These are phyloP conservation scores for Oriolus oriolus DNA, from an alignment of 2,113 vertebrate genomes.

Conservation along the genomic window DNA sequence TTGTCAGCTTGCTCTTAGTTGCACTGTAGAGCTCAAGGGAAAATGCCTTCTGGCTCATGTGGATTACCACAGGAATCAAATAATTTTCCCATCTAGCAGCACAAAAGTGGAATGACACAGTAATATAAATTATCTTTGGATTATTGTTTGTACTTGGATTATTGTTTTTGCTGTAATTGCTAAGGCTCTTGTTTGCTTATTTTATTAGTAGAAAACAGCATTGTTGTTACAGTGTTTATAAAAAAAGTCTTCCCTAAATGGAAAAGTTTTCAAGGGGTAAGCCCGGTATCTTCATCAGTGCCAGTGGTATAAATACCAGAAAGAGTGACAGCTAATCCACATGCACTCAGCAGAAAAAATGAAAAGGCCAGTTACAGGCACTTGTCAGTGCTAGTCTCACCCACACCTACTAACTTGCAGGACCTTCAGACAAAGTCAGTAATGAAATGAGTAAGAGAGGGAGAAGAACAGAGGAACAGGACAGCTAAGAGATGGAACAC, in stretches of 20 bases:
- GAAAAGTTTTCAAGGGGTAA: not conserved
- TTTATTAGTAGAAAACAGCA: not conserved
- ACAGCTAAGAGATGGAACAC: not conserved
- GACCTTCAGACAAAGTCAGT: not conserved
- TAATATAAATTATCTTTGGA: not conserved
- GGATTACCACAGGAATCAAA: not conserved
- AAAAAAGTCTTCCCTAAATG: not conserved
- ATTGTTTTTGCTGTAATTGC: not conserved
- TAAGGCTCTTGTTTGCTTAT: not conserved
- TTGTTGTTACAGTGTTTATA: not conserved
- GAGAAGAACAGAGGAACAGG: not conserved
- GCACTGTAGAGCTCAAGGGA: not conserved
- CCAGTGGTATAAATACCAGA: not conserved
- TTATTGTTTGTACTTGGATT: not conserved
- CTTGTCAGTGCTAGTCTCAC: not conserved
- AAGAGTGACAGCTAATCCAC: conserved; percentile 30
- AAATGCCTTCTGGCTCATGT: not conserved
- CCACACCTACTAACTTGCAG: not conserved
- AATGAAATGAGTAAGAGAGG: not conserved
- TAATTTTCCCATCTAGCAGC: not conserved
- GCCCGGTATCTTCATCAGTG: not conserved
- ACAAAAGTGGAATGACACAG: not conserved
- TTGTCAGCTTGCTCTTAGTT: not conserved
- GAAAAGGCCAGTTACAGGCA: not conserved
- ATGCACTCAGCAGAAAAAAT: not conserved